Evolutionary conservation across 2,888 invertebrate species (phyloP).

Genomic region (Caenorhabditis zanzibari): DNA sequence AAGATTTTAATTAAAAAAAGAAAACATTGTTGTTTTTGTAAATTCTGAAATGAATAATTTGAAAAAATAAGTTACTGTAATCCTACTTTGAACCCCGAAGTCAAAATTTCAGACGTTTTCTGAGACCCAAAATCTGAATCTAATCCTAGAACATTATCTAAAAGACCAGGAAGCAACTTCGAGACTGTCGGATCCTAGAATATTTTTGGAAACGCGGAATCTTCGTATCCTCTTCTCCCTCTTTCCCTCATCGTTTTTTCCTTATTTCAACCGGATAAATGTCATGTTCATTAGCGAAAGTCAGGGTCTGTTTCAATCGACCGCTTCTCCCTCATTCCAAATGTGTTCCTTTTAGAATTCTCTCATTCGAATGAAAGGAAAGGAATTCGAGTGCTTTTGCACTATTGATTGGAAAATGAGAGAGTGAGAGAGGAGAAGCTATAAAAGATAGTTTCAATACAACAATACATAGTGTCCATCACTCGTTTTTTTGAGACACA

Average conservation of each 20-base stretch:
- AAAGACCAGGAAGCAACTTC: neutral
- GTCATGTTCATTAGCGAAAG: slow-evolving; percentile 42
- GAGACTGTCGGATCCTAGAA: neutral
- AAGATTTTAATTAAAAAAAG: too few species aligned
- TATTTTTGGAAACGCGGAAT: neutral
- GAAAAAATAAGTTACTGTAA: too few species aligned
- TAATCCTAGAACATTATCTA: neutral
- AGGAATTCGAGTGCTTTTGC: neutral
- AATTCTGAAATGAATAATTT: too few species aligned
- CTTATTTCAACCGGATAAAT: slow-evolving; percentile 15
- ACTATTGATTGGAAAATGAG: neutral
- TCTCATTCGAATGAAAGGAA: neutral
- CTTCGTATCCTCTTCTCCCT: neutral
- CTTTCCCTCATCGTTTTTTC: neutral
- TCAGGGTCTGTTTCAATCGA: neutral
- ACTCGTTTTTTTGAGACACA: slow-evolving; percentile 1
- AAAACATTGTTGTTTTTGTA: too few species aligned
- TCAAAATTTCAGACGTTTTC: too few species aligned
- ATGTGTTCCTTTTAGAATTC: slow-evolving; percentile 31
- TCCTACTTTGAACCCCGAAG: too few species aligned
- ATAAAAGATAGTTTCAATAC: neutral
- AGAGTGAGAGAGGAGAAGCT: slow-evolving; percentile 11
- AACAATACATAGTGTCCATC: slow-evolving; percentile 1
- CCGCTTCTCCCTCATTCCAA: slow-evolving; percentile 6
- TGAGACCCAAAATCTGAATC: too few species aligned